Evolutionary conservation across 2,888 invertebrate species (phyloP).

Genomic region (Notocelia uddmanniana): DNA sequence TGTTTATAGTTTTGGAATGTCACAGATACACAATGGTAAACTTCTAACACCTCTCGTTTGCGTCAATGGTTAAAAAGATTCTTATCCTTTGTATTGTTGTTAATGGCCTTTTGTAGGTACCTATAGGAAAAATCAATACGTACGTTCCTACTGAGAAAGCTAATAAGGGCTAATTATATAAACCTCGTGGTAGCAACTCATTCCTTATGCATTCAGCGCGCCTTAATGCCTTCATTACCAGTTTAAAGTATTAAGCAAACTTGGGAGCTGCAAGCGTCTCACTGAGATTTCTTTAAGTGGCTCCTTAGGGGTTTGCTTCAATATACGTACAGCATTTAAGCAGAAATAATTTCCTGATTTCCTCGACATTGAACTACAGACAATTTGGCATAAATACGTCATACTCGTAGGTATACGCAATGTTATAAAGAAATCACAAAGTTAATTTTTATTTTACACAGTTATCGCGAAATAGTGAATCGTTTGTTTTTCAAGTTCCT

Average conservation of each 20-base stretch:
- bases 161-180: constrained; percentile 69
- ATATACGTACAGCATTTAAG: constrained; percentile 56
- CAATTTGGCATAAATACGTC: too few species aligned
- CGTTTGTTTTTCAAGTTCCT: too few species aligned
- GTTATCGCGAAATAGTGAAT: too few species aligned
- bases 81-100: not conserved
- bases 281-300: constrained; percentile 75
- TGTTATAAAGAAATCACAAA: too few species aligned
- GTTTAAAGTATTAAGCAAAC: constrained; percentile 85
- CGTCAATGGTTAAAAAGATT: too few species aligned
- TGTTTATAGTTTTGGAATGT: too few species aligned
- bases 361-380: constrained; percentile 45
- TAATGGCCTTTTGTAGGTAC: not conserved
- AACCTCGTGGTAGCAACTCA: constrained; percentile 71
- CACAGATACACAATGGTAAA: too few species aligned
- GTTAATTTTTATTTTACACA: too few species aligned
- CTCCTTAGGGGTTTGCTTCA: constrained; percentile 56
- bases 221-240: constrained; percentile 83
- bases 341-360: constrained; percentile 57
- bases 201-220: constrained; percentile 82
- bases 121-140: not conserved
- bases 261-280: constrained; percentile 70
- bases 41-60: too few species aligned
- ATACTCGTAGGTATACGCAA: too few species aligned
- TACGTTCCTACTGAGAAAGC: not conserved